Base-by-base conservation (phyloP, 53 echinoderm and acorn worm species). In the Stichopus horrens region DNA sequence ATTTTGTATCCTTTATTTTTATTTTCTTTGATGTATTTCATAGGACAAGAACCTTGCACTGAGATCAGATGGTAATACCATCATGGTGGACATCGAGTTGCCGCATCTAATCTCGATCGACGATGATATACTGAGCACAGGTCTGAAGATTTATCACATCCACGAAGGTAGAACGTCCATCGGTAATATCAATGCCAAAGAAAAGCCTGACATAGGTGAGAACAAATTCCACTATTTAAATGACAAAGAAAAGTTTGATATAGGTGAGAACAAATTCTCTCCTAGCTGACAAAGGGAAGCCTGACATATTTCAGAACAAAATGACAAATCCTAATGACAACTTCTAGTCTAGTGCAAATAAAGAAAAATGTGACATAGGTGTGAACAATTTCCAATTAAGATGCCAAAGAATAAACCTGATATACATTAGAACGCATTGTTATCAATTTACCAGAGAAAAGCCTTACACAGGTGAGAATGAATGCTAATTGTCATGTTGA, bases 151-250 rank as follows among this genome's bases (percentile, higher is more conserved):
- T 23, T 92, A 90, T 73, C 90, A 90, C 71, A 88, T 93, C 22
- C 87, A 96, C 88, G 96, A 96, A 86, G 96, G 96, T 18, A 74
- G 89, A 13, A 96, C 96, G 19, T 91, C 93, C 59, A 90, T 96
- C 53, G 96, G 96, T 21, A 92, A 95, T 68, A 92, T 92, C 58
- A 93, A 95, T 91, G 91, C 96, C 52, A 91, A 92, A 21, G 77
- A 80, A 18, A 92, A 96, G 73, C 95, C 90, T 83, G 96, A 96
- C 76, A 96, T 96, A 52, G 92, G 96, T 96, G 78, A 90, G 96
- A 77, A 23, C 6, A 37, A 37, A 37, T 37, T 37, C 37, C 37
- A 37, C 37, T 19, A 20, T 76, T 75, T 16, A 21, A 37, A 37
- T 37, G 37, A 37, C 37, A 37, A 37, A 37, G 37, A 37, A 37